Evolutionary conservation across 2,888 invertebrate genomes (phyloP).

Genomic region (Himalopsyche tibetana): DNA sequence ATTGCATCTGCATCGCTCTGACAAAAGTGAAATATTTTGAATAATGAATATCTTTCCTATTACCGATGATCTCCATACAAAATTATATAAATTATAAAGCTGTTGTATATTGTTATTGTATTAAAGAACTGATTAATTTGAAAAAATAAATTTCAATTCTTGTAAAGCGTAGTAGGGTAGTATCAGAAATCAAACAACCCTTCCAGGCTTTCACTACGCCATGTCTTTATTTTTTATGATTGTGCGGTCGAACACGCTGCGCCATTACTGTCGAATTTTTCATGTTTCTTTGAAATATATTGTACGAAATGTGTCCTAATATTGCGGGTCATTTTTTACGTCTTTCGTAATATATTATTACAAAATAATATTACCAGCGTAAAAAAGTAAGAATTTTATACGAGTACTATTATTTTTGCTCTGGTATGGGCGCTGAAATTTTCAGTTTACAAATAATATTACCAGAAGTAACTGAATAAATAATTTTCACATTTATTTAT

Average conservation of each 20-base stretch:
- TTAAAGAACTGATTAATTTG: too few species aligned
- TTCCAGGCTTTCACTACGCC: too few species aligned
- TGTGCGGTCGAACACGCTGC: neutral
- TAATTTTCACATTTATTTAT: too few species aligned
- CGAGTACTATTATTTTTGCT: neutral
- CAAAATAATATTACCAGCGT: neutral
- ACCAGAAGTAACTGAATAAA: neutral
- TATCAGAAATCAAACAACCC: too few species aligned
- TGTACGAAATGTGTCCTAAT: constrained; percentile 16
- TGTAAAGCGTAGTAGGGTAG: too few species aligned
- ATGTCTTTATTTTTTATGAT: neutral
- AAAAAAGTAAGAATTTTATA: neutral
- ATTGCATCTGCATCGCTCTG: too few species aligned
- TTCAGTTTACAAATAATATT: neutral
- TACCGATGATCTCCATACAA: too few species aligned
- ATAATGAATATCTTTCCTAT: too few species aligned
- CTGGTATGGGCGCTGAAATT: neutral
- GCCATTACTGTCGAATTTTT: neutral
- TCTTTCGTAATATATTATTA: constrained; percentile 20
- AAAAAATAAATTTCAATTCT: too few species aligned
- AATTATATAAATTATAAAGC: too few species aligned
- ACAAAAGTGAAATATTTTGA: too few species aligned
- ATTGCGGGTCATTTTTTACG: constrained; percentile 19
- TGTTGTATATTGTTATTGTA: too few species aligned
- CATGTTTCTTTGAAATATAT: constrained; percentile 4